A percentile compares a stretch with the other conserved stretches of the same genome.
phyloP scores from a whole-genome alignment of 2,797 vertebrate genomes.

The Hippopotamyrus pictus region DNA sequence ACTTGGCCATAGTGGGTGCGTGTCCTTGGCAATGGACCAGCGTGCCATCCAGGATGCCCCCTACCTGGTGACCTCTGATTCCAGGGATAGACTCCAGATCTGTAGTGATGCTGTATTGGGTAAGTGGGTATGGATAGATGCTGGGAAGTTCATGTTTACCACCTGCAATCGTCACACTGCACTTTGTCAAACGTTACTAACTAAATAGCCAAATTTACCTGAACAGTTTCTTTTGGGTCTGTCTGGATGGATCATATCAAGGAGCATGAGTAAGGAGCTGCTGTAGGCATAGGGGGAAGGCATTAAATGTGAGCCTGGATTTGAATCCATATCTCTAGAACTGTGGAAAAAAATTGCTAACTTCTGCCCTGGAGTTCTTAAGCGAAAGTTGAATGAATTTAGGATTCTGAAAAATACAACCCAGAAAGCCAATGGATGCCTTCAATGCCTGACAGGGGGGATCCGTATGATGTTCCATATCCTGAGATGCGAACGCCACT shows the following conservation, averaged over 20 bases:
- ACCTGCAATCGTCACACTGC: not conserved
- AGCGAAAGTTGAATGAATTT: not conserved
- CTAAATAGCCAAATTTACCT: not conserved
- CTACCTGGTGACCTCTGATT: not conserved
- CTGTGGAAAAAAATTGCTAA: not conserved
- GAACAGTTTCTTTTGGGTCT: not conserved
- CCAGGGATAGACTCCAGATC: not conserved
- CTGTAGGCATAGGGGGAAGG: not conserved
- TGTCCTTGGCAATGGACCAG: not conserved
- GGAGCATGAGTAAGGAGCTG: not conserved
- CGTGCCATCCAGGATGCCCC: not conserved
- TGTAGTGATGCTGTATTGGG: not conserved
- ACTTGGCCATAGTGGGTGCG: not conserved
- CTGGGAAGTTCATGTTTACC: not conserved
- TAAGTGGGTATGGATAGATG: not conserved
- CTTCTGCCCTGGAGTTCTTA: not conserved
- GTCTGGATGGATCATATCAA: not conserved
- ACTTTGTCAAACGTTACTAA: not conserved
- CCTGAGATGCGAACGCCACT: not conserved
- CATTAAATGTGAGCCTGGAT: not conserved
- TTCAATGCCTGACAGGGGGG: not conserved
- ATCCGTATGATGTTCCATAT: not conserved
- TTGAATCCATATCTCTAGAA: not conserved
- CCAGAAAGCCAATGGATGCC: not conserved
- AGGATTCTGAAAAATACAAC: not conserved